Percentiles rank a stretch among this genome's conserved stretches.
Conservation (phyloP, 92 coral and sea anemone genomes). For the Porites lobata region DNA sequence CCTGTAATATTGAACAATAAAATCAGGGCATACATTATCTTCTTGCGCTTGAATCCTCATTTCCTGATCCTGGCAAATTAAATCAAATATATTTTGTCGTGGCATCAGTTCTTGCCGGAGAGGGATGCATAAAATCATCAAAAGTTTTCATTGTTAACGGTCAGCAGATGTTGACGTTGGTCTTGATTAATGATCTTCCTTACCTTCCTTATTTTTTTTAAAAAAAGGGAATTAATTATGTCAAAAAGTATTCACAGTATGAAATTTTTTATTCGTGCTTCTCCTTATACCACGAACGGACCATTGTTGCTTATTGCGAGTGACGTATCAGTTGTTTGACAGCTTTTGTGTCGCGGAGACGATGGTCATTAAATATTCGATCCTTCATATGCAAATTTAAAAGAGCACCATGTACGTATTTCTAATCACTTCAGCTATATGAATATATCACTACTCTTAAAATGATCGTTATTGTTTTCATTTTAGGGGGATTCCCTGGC, state of each 20-base stretch:
- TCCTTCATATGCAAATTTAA: conserved; percentile 38
- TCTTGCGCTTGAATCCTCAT: no score
- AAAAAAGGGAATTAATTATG: no score
- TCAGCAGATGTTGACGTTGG: no score
- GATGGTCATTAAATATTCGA: conserved; percentile 35
- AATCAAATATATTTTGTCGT: no score
- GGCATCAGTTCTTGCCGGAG: no score
- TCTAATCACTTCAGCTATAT: conserved; percentile 20
- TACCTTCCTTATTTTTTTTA: no score
- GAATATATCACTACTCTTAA: conserved; percentile 15
- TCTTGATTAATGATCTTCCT: no score
- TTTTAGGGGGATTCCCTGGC: conserved; percentile 41
- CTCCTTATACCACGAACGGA: neutral
- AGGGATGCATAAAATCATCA: no score
- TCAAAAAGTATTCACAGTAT: neutral
- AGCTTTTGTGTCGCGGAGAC: conserved; percentile 25
- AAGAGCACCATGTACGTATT: neutral
- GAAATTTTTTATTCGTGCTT: neutral
- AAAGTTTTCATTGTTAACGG: no score
- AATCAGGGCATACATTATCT: no score
- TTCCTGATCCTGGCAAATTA: no score
- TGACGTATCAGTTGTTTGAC: neutral
- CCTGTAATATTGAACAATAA: no score
- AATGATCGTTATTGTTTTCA: conserved; percentile 10
- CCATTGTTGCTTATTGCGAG: neutral